phyloP scores from a whole-genome alignment of 92 coral and sea anemone genomes.

The Nematostella vectensis region DNA sequence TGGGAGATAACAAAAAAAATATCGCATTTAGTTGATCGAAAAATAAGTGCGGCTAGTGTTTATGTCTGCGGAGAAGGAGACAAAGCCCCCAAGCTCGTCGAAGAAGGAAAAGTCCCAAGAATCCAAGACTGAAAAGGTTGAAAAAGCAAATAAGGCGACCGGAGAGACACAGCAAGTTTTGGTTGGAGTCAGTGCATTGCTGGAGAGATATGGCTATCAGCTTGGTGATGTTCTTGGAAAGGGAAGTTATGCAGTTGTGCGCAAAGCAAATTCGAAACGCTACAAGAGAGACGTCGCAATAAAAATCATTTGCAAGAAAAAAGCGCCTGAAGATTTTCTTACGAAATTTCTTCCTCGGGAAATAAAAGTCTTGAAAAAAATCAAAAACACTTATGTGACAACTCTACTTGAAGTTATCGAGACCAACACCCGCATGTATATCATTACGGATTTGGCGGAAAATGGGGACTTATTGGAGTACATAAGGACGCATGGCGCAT shows the following conservation, averaged over 20 bases:
- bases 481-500: slow-evolving; percentile 76
- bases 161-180: slow-evolving; percentile 30
- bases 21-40: too few species aligned
- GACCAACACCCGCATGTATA: slow-evolving; percentile 94
- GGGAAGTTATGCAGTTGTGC: slow-evolving; percentile 93
- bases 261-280: slow-evolving; percentile 87
- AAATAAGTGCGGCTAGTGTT: too few species aligned
- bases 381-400: slow-evolving; percentile 71
- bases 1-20: slow-evolving; percentile 2
- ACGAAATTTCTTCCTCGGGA: slow-evolving; percentile 92
- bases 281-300: slow-evolving; percentile 81
- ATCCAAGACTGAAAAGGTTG: slow-evolving; percentile 4
- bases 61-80: slow-evolving; percentile 2
- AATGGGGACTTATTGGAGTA: slow-evolving; percentile 84
- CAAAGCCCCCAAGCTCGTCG: not conserved
- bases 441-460: slow-evolving; percentile 88
- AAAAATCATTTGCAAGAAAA: slow-evolving; percentile 95
- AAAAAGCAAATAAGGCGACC: slow-evolving; percentile 12
- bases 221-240: slow-evolving; percentile 91
- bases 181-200: slow-evolving; percentile 74
- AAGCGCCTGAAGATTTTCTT: slow-evolving; percentile 96
- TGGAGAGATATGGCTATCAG: slow-evolving; percentile 91
- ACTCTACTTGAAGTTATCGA: slow-evolving; percentile 91
- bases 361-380: slow-evolving; percentile 79
- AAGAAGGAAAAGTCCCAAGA: not conserved